A percentile compares a stretch with the other conserved stretches of the same genome.
Conservation (phyloP, 2,888 invertebrate species). For the Habroteleia sp. region DNA sequence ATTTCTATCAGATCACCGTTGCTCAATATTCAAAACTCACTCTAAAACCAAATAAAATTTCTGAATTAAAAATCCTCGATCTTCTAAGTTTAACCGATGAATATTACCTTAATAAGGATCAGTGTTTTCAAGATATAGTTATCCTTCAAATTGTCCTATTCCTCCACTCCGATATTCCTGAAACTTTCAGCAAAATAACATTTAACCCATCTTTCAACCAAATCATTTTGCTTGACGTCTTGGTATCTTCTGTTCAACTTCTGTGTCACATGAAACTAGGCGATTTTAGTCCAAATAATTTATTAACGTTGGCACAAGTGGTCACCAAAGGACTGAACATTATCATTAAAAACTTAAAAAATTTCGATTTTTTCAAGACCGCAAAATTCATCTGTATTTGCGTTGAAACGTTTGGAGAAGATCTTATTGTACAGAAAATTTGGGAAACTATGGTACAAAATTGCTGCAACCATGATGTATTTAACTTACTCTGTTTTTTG, state of each 20-base stretch:
- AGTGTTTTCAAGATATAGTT: not conserved
- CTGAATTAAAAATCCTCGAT: not conserved
- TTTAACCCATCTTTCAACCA: not conserved
- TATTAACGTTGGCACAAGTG: no score
- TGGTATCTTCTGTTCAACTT: not conserved
- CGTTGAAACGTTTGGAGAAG: not conserved
- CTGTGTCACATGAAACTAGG: no score
- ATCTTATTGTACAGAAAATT: not conserved
- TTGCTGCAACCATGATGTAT: not conserved
- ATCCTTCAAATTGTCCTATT: slow-evolving; percentile 9
- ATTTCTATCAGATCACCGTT: not conserved
- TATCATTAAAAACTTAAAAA: not conserved
- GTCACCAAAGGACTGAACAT: no score
- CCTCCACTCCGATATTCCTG: not conserved
- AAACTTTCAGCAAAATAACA: not conserved
- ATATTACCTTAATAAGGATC: not conserved
- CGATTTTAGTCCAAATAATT: no score
- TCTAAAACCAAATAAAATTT: not conserved
- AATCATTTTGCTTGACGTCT: not conserved
- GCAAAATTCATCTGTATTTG: not conserved
- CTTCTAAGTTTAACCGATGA: not conserved
- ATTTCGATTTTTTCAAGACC: not conserved
- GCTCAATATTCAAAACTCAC: not conserved
- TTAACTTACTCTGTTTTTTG: slow-evolving; percentile 33
- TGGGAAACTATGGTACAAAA: slow-evolving; percentile 15